Conservation (phyloP, 2,797 vertebrate species). For the Ceyx erithaca region DNA sequence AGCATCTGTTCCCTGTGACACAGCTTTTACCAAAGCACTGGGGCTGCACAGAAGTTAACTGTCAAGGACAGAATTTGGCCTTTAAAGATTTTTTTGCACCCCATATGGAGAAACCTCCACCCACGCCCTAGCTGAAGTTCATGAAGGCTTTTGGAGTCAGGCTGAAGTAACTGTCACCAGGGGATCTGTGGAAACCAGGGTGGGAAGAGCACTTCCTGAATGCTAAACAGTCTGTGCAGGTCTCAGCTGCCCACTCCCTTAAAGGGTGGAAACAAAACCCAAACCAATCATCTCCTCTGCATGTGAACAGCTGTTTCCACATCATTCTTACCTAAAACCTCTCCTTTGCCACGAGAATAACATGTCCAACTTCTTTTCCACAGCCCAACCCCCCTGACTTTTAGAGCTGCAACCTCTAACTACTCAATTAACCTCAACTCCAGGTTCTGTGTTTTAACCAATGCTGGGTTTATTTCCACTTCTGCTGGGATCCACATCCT, state of each 20-base stretch:
- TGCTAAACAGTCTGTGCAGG: background rate
- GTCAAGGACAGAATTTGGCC: conserved; percentile 57
- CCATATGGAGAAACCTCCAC: conserved; percentile 52
- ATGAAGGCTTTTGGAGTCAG: conserved; percentile 25
- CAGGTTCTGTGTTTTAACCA: background rate
- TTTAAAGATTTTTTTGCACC: conserved; percentile 44
- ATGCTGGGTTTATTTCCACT: background rate
- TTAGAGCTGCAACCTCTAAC: background rate
- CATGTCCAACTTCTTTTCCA: background rate
- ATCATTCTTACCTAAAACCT: background rate
- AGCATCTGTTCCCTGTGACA: conserved; percentile 23
- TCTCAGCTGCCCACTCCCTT: conserved; percentile 34
- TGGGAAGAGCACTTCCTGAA: conserved; percentile 59
- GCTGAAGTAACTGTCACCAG: background rate
- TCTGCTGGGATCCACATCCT: background rate
- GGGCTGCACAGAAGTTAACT: conserved; percentile 49
- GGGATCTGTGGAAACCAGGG: conserved; percentile 5
- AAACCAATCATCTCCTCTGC: background rate
- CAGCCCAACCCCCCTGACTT: background rate
- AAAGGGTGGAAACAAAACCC: background rate
- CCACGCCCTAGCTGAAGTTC: conserved; percentile 35
- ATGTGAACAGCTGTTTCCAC: background rate
- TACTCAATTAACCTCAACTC: background rate
- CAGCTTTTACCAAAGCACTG: background rate
- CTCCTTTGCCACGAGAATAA: background rate